phyloP scores from a whole-genome alignment of 2,113 vertebrate genomes.

The Toxostoma redivivum region DNA sequence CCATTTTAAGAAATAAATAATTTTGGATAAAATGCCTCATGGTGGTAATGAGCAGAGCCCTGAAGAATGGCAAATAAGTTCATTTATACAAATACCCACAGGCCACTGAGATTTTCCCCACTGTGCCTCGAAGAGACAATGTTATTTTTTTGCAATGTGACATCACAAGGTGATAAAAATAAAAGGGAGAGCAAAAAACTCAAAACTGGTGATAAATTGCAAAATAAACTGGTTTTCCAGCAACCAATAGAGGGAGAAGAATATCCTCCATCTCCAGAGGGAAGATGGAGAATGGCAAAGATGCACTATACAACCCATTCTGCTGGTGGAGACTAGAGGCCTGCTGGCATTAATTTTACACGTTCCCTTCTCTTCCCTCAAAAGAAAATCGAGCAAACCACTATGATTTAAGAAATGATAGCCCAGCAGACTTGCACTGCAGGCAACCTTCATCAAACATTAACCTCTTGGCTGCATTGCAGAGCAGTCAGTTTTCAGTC shows the following conservation, averaged over 20 bases:
- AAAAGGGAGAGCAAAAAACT: neutral
- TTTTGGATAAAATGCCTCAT: neutral
- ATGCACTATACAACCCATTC: neutral
- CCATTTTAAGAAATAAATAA: neutral
- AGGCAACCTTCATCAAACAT: conserved; percentile 48
- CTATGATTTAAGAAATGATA: conserved; percentile 59
- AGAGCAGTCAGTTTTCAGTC: conserved; percentile 20
- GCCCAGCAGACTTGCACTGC: neutral
- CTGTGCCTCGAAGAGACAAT: neutral
- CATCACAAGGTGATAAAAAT: neutral
- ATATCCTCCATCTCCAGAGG: neutral
- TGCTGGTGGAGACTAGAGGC: neutral
- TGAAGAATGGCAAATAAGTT: neutral
- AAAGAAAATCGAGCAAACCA: conserved; percentile 42
- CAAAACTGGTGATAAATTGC: neutral
- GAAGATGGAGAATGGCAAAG: neutral
- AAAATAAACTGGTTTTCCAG: conserved; percentile 27
- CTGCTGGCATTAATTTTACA: conserved; percentile 25
- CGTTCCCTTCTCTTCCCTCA: neutral
- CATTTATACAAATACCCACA: neutral
- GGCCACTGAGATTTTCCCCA: neutral
- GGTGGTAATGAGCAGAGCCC: neutral
- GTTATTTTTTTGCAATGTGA: neutral
- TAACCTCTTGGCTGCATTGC: conserved; percentile 23
- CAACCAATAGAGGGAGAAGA: conserved; percentile 3